These are phyloP conservation scores for Ochotona princeps DNA, from an alignment of 2,113 vertebrate species.

Conservation along the genomic window DNA sequence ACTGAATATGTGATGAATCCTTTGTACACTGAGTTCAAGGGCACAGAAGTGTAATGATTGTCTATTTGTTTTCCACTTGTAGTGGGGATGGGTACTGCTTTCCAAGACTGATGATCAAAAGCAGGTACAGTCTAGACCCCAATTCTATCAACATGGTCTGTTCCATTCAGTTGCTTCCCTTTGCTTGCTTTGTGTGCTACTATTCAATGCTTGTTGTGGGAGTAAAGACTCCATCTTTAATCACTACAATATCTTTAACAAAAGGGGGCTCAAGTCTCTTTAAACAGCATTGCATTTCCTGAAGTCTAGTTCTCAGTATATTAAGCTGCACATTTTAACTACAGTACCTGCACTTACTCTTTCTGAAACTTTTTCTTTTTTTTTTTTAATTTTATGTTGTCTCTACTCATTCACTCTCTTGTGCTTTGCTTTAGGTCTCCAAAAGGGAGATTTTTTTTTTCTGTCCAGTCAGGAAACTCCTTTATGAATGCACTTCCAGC, in stretches of 20 bases:
- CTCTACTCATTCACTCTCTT: conserved; percentile 7
- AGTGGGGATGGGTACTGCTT: neutral
- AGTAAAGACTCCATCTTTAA: neutral
- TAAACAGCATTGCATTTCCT: neutral
- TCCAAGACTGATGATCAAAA: neutral
- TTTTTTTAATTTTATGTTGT: neutral
- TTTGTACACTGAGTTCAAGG: neutral
- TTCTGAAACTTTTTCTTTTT: conserved; percentile 18
- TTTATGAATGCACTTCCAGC: neutral
- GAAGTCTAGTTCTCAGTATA: neutral
- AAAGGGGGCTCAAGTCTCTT: neutral
- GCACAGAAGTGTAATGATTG: neutral
- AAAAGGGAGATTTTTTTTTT: neutral
- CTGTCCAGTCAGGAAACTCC: neutral
- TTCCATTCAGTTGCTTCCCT: neutral
- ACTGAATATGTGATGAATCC: neutral
- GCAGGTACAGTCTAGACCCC: neutral
- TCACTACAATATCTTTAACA: neutral
- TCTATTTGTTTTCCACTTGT: neutral
- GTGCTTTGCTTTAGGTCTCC: neutral
- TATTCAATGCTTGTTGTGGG: neutral
- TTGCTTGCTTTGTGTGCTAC: neutral
- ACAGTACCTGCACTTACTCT: neutral
- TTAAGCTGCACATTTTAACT: neutral
- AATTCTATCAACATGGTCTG: neutral